phyloP scores from a whole-genome alignment of 2,113 vertebrate genomes.

The Manacus vitellinus region DNA sequence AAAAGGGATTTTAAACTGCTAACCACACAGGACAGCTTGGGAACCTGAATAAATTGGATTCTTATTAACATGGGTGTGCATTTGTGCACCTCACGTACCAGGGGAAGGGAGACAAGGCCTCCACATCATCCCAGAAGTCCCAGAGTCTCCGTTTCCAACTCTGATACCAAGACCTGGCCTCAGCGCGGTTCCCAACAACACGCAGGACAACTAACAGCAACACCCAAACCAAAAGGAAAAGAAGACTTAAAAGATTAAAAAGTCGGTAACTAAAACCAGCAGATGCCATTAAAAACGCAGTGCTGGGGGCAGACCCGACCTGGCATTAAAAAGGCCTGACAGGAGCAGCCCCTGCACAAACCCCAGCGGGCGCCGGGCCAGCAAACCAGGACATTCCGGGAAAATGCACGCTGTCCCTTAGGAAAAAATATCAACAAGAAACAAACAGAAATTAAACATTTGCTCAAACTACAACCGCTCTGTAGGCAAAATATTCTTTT shows the following conservation, averaged over 20 bases:
- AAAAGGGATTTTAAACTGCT: conserved; percentile 17
- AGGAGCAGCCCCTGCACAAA: conserved; percentile 10
- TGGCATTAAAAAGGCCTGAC: neutral
- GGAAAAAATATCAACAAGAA: conserved; percentile 45
- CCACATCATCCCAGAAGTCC: neutral
- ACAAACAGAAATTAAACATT: conserved; percentile 71
- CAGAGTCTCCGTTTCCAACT: neutral
- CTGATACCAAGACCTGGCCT: conserved; percentile 1
- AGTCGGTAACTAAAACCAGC: conserved; percentile 31
- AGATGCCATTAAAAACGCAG: conserved; percentile 48
- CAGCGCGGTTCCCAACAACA: neutral
- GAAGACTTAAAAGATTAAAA: conserved; percentile 51
- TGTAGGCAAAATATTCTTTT: conserved; percentile 86
- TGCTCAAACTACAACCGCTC: conserved; percentile 85
- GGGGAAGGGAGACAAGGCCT: neutral
- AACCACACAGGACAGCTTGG: conserved; percentile 19
- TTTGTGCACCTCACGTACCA: neutral
- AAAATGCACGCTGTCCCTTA: conserved; percentile 67
- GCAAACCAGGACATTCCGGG: conserved; percentile 33
- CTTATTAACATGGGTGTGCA: neutral
- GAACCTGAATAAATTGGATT: neutral
- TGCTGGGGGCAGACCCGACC: conserved; percentile 35
- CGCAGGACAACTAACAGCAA: conserved; percentile 11
- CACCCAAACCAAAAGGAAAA: conserved; percentile 46
- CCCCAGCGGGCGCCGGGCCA: conserved; percentile 1